These are phyloP conservation scores for Bambusicola thoracicus DNA, from an alignment of 2,113 vertebrate species.

Conservation along the genomic window DNA sequence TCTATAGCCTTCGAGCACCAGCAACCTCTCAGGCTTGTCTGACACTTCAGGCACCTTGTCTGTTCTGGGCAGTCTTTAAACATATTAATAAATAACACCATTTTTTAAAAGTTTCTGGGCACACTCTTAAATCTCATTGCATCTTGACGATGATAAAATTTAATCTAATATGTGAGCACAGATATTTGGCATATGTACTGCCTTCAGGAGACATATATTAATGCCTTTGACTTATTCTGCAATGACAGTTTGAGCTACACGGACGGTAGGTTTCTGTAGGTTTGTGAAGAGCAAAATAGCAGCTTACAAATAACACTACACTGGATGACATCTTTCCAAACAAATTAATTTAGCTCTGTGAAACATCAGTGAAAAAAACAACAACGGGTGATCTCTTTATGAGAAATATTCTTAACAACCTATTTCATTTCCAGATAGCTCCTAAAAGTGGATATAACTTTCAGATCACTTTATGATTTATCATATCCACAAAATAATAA, in stretches of 20 bases:
- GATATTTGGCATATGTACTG: background rate
- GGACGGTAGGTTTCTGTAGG: background rate
- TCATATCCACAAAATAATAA: background rate
- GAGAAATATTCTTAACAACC: background rate
- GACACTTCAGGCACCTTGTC: background rate
- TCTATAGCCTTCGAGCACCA: background rate
- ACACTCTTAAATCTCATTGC: background rate
- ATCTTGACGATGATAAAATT: background rate
- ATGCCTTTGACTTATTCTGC: background rate
- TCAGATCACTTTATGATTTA: background rate
- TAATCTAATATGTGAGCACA: background rate
- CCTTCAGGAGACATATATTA: background rate
- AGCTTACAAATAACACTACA: background rate
- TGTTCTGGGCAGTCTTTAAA: background rate
- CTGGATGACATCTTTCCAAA: slow-evolving; percentile 9
- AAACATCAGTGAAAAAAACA: background rate
- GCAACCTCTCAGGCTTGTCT: background rate
- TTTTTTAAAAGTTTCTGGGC: background rate
- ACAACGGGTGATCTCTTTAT: background rate
- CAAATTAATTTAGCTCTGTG: background rate
- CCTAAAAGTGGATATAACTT: background rate
- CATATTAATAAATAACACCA: background rate
- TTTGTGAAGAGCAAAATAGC: slow-evolving; percentile 21
- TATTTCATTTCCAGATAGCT: background rate
- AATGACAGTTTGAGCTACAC: background rate